phyloP scores from a whole-genome alignment of 2,797 vertebrate species.

The Hipposideros larvatus region DNA sequence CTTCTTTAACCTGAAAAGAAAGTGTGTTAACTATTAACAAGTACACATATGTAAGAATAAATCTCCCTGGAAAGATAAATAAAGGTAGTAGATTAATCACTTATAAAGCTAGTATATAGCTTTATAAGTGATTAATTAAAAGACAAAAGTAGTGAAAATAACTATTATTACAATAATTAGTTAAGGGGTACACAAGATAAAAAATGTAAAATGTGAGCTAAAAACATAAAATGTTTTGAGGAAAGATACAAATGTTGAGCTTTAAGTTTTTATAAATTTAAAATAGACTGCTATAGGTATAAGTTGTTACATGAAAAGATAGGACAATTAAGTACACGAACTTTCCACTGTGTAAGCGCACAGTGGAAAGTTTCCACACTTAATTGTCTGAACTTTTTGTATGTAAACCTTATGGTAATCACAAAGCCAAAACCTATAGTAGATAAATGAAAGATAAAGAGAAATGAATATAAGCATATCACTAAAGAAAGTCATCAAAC shows the following conservation, averaged over 20 bases:
- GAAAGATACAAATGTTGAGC: background rate
- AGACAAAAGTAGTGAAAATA: background rate
- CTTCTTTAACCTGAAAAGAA: background rate
- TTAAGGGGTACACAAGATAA: background rate
- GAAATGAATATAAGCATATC: background rate
- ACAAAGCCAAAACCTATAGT: background rate
- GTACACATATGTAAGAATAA: background rate
- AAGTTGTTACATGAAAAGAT: background rate
- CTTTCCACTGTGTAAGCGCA: too few relatives aligned
- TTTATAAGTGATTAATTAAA: background rate
- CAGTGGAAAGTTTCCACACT: too few relatives aligned
- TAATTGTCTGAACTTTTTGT: too few relatives aligned
- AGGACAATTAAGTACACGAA: background rate
- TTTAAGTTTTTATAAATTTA: background rate
- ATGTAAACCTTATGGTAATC: background rate
- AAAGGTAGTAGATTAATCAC: background rate
- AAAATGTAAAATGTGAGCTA: background rate
- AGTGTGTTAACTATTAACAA: background rate
- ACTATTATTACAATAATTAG: background rate
- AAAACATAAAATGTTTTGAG: background rate
- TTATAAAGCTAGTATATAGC: background rate
- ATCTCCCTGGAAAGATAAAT: background rate
- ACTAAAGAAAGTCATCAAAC: background rate
- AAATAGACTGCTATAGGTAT: background rate
- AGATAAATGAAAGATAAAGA: background rate